These are phyloP conservation scores for Byasa hedistus DNA, from an alignment of 2,888 invertebrate genomes.

Conservation along the genomic window DNA sequence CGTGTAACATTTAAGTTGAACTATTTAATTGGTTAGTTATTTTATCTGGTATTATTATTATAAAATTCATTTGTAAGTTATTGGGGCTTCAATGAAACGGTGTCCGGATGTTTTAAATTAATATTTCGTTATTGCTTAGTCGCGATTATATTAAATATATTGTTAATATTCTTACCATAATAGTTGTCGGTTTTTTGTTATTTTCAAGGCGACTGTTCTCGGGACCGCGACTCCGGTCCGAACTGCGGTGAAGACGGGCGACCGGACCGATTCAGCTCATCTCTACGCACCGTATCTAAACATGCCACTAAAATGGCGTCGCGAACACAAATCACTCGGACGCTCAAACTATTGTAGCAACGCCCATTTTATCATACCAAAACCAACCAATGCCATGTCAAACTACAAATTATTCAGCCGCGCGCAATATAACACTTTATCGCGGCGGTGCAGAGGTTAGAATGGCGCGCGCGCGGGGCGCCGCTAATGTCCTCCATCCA, in stretches of 20 bases:
- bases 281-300: constrained; percentile 33
- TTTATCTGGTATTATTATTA: no score
- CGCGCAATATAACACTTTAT: constrained; percentile 33
- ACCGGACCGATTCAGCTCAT: constrained; percentile 20
- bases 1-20: no score
- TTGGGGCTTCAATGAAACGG: no score
- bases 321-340: constrained; percentile 52
- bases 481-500: constrained; percentile 12
- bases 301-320: constrained; percentile 36
- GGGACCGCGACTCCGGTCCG: background rate
- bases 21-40: no score
- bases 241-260: constrained; percentile 5
- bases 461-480: constrained; percentile 29
- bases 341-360: constrained; percentile 55
- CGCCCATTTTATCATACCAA: constrained; percentile 75
- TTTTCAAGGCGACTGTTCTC: background rate
- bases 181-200: background rate
- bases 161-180: constrained; percentile 19
- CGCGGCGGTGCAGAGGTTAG: constrained; percentile 32
- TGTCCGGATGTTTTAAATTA: no score
- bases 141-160: background rate
- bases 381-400: constrained; percentile 74
- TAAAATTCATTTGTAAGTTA: no score
- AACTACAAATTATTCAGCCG: constrained; percentile 44
- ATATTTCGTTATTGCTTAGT: no score